Evolutionary conservation across 2,113 vertebrate genomes (phyloP).

Genomic region (Cololabis saira): DNA sequence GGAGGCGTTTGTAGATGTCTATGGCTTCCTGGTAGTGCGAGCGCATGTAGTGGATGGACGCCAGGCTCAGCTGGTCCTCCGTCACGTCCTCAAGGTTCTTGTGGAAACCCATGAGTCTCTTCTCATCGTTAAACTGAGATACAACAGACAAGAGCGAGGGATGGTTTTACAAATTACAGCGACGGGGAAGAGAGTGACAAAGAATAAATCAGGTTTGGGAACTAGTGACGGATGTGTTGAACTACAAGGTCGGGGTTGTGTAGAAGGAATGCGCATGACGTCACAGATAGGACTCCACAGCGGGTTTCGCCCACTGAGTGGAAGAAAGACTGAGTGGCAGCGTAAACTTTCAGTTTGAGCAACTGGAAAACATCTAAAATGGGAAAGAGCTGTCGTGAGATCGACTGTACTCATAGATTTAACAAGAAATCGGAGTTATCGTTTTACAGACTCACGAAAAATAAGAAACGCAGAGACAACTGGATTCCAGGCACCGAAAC

Average conservation of each 20-base stretch:
- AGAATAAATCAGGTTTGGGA: neutral
- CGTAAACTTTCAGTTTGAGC: too few species aligned
- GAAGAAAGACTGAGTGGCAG: too few species aligned
- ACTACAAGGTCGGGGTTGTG: neutral
- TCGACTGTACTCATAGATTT: too few species aligned
- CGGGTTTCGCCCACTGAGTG: too few species aligned
- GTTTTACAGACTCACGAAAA: too few species aligned
- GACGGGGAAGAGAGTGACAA: neutral
- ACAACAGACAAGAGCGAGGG: neutral
- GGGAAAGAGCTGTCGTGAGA: too few species aligned
- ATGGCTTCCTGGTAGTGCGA: slow-evolving; percentile 98
- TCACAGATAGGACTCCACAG: too few species aligned
- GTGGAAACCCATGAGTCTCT: slow-evolving; percentile 95
- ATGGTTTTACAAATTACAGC: neutral
- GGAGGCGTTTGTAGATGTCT: slow-evolving; percentile 96
- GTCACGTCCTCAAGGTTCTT: slow-evolving; percentile 96
- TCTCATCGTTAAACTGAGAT: slow-evolving; percentile 93
- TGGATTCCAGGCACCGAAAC: too few species aligned
- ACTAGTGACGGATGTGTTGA: neutral
- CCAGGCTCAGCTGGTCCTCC: slow-evolving; percentile 97
- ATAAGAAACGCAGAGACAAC: too few species aligned
- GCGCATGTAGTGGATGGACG: slow-evolving; percentile 98
- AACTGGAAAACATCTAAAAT: too few species aligned
- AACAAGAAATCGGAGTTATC: too few species aligned
- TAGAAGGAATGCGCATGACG: too few species aligned